phyloP scores from a whole-genome alignment of 2,113 vertebrate species.

The Donacobius atricapilla region DNA sequence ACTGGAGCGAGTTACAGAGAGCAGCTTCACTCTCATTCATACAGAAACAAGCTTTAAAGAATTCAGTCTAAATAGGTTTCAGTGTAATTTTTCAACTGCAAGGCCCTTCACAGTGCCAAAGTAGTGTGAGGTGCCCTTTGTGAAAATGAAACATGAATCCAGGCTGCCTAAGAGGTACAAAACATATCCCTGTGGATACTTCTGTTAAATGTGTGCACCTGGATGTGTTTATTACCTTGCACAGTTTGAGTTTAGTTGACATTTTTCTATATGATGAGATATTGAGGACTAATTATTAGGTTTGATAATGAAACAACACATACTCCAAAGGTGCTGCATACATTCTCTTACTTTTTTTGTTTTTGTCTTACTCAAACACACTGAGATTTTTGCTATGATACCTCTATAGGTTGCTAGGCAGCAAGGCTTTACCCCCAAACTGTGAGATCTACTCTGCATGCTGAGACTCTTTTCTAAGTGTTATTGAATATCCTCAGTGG shows the following conservation, averaged over 20 bases:
- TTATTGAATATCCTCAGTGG: not conserved
- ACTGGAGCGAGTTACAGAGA: not conserved
- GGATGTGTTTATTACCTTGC: not conserved
- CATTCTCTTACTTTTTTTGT: not conserved
- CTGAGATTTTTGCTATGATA: not conserved
- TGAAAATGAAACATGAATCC: not conserved
- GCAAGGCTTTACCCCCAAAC: not conserved
- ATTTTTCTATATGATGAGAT: not conserved
- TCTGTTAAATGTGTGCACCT: not conserved
- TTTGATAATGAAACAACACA: not conserved
- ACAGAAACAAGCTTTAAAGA: not conserved
- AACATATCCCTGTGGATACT: not conserved
- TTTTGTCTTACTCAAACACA: not conserved
- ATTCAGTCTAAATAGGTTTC: not conserved
- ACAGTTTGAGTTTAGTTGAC: not conserved
- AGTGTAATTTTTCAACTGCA: not conserved
- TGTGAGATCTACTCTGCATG: not conserved
- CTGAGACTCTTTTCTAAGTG: not conserved
- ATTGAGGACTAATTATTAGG: not conserved
- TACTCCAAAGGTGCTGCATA: not conserved
- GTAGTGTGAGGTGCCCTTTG: not conserved
- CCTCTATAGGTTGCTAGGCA: slow-evolving; percentile 20
- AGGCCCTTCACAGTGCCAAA: not conserved
- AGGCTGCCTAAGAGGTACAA: not conserved
- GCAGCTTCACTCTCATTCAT: not conserved